These are phyloP conservation scores for Gisinianus flammeolus DNA, from an alignment of 2,888 invertebrate species.

Conservation along the genomic window DNA sequence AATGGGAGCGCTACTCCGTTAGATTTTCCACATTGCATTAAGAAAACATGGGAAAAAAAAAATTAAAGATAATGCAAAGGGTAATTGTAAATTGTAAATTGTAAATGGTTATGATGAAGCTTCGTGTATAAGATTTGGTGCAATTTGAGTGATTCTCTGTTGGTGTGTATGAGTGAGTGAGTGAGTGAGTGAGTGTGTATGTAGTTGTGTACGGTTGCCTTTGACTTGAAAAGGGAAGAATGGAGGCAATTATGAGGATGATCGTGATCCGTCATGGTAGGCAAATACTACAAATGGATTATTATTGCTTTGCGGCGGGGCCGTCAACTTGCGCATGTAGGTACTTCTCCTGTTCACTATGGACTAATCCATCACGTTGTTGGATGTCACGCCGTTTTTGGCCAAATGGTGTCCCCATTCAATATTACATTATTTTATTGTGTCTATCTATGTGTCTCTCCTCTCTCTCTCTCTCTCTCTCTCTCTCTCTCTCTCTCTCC, in stretches of 20 bases:
- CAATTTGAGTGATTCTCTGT: no score
- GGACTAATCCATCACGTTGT: constrained; percentile 37
- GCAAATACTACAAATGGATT: constrained; percentile 35
- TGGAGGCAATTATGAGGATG: constrained; percentile 33
- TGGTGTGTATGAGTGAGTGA: neutral
- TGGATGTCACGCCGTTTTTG: constrained; percentile 30
- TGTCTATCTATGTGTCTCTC: neutral
- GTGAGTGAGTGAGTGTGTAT: neutral
- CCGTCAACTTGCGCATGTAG: neutral
- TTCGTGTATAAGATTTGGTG: no score
- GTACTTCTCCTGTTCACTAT: neutral
- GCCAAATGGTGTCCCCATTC: constrained; percentile 40
- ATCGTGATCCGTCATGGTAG: constrained; percentile 41
- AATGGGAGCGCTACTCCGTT: no score
- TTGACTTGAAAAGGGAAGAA: constrained; percentile 19
- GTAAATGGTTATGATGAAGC: no score
- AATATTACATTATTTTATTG: constrained; percentile 6
- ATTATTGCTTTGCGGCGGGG: constrained; percentile 25
- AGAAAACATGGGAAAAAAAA: no score
- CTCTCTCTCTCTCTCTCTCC: neutral
- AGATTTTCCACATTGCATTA: no score
- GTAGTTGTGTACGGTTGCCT: neutral
- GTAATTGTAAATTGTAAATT: no score
- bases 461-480: neutral
- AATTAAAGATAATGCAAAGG: no score